Evolutionary conservation across 2,888 invertebrate species (phyloP), one percentile per base, ranked within the genome.

Genomic region (Priocnemis perturbator): DNA sequence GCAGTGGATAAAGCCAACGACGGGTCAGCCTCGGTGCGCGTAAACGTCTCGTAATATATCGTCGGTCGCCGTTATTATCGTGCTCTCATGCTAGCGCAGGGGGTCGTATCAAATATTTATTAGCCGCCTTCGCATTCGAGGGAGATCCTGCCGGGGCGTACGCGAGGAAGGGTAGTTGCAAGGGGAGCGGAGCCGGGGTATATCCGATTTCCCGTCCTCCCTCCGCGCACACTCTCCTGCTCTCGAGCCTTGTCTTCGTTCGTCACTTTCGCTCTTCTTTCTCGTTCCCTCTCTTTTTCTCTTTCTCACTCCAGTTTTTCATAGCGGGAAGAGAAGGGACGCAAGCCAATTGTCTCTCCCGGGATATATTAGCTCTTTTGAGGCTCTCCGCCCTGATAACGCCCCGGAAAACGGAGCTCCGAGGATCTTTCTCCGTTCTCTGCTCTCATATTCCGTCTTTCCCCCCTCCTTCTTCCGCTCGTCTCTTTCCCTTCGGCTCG

Each of bases 321-420:
- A n/a, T 55, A 23, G 50, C n/a, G 58, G 58, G 19, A 45, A 26
- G 26, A 2, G 26, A 5, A 26, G 26, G 5, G 60, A 55, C 62
- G 44, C 26, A 30, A 67, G 71, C 74, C 78, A 74, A 81, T 80
- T 81, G 80, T 80, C 78, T 81, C 81, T 70, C 74, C 53, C 50
- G 81, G 74, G 79, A 81, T 80, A 77, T 80, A 80, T 80, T 80
- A 88, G 85, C 86, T 84, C 85, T 84, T 86, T 83, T 79, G 82
- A 85, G 79, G 65, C 81, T 75, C 79, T 76, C 71, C 73, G 68
- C 68, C 64, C 77, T 78, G 81, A 81, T 82, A 84, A 83, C 79
- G 71, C 76, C 75, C 71, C 64, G 77, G 73, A 73, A 76, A 81
- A 79, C 74, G 76, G 64, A 60, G 63, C 64, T 71, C 52, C 59